These are phyloP conservation scores for Ostrea edulis DNA, from an alignment of 1,140 invertebrate genomes.

Conservation along the genomic window DNA sequence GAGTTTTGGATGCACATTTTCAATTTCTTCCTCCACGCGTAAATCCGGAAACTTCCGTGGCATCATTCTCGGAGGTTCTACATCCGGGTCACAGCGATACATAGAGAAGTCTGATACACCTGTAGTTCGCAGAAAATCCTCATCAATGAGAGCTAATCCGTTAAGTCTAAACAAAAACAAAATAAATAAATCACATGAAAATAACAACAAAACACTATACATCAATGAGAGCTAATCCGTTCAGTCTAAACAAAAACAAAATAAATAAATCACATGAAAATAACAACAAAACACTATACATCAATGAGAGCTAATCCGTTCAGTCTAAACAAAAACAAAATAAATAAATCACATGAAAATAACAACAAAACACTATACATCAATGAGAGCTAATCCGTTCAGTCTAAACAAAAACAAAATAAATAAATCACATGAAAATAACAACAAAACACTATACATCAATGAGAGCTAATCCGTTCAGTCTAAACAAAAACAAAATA, in stretches of 20 bases:
- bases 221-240: slow-evolving; percentile 57
- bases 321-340: slow-evolving; percentile 56
- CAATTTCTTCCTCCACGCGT: slow-evolving; percentile 64
- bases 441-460: too few relatives aligned
- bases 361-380: too few relatives aligned
- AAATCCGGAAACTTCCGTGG: slow-evolving; percentile 66
- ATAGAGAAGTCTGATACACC: slow-evolving; percentile 67
- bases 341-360: too few relatives aligned
- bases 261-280: too few relatives aligned
- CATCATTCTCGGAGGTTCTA: slow-evolving; percentile 72
- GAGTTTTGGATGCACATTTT: slow-evolving; percentile 48
- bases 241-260: slow-evolving; percentile 60
- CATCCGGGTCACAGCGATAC: slow-evolving; percentile 68
- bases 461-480: too few relatives aligned
- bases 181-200: not conserved
- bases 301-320: slow-evolving; percentile 61
- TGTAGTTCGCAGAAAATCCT: slow-evolving; percentile 66
- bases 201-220: too few relatives aligned
- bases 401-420: slow-evolving; percentile 57
- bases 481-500: too few relatives aligned
- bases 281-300: too few relatives aligned
- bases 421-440: too few relatives aligned
- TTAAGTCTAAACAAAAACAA: slow-evolving; percentile 63
- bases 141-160: slow-evolving; percentile 68
- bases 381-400: slow-evolving; percentile 61